Evolutionary conservation across 2,113 vertebrate genomes (phyloP).

Genomic region (Pimephales promelas): DNA sequence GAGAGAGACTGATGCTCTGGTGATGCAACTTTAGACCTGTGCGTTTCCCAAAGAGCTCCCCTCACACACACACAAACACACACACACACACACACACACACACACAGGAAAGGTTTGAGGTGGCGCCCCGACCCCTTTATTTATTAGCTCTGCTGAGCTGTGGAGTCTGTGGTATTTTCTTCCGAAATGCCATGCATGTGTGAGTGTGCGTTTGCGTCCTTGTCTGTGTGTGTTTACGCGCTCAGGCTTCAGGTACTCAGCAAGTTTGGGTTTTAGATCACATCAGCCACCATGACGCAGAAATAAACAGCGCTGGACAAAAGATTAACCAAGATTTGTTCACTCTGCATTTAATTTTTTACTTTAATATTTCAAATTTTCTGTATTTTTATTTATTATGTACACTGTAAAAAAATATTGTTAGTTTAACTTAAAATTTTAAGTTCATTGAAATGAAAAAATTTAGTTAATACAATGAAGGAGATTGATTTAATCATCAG

Average conservation of each 20-base stretch:
- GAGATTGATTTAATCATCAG: too few relatives aligned
- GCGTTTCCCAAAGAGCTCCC: conserved; percentile 27
- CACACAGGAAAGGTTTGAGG: conserved; percentile 63
- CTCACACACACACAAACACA: conserved; percentile 38
- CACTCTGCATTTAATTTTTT: not conserved
- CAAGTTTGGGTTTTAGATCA: conserved; percentile 69
- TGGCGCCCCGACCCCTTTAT: conserved; percentile 79
- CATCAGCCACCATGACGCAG: conserved; percentile 65
- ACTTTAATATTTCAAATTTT: not conserved
- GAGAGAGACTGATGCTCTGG: conserved; percentile 1
- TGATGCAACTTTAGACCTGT: conserved; percentile 41
- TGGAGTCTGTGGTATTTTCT: conserved; percentile 78
- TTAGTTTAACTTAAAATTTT: too few relatives aligned
- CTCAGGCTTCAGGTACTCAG: conserved; percentile 21
- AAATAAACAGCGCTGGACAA: conserved; percentile 69
- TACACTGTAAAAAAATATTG: too few relatives aligned
- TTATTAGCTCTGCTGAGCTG: conserved; percentile 75
- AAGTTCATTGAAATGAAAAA: too few relatives aligned
- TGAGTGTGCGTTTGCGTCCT: conserved; percentile 49
- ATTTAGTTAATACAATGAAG: too few relatives aligned
- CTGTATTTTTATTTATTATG: too few relatives aligned
- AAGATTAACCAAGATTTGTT: not conserved
- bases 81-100: conserved; percentile 43
- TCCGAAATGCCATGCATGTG: conserved; percentile 69
- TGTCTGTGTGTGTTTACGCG: conserved; percentile 26